These are phyloP conservation scores for Sphaeridia pumilis DNA, from an alignment of 2,888 invertebrate genomes.

Conservation along the genomic window DNA sequence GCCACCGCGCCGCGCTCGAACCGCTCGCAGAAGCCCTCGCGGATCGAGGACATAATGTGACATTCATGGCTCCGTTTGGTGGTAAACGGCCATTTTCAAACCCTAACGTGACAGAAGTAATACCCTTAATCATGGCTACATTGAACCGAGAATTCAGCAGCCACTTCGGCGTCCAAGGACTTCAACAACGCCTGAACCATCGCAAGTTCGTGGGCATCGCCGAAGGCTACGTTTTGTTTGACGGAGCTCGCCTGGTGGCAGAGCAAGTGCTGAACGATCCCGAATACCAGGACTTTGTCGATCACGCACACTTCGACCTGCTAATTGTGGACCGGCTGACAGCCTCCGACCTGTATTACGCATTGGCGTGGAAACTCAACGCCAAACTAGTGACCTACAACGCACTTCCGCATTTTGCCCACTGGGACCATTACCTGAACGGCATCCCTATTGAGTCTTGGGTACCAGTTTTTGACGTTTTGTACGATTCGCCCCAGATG, in stretches of 20 bases:
- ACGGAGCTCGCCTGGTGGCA: background rate
- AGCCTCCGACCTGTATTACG: background rate
- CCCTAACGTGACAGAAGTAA: background rate
- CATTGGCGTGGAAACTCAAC: background rate
- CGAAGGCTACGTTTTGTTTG: background rate
- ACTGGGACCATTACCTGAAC: background rate
- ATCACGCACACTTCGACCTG: background rate
- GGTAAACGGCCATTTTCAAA: no score
- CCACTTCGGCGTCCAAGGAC: background rate
- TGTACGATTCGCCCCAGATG: background rate
- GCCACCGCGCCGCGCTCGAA: conserved; percentile 7
- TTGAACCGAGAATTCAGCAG: background rate
- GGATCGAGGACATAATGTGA: conserved; percentile 8
- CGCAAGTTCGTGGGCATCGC: background rate
- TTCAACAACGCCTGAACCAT: background rate
- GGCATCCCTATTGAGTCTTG: conserved; percentile 1
- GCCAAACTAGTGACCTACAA: conserved; percentile 1
- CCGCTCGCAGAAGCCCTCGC: conserved; percentile 12
- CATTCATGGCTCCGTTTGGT: conserved; percentile 4
- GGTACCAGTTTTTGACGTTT: background rate
- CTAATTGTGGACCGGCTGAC: background rate
- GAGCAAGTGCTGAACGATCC: background rate
- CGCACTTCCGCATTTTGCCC: background rate
- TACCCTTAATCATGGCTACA: background rate
- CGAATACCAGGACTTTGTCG: background rate